Evolutionary conservation across 2,888 invertebrate species (phyloP).

Genomic region (Adelphocoris suturalis): DNA sequence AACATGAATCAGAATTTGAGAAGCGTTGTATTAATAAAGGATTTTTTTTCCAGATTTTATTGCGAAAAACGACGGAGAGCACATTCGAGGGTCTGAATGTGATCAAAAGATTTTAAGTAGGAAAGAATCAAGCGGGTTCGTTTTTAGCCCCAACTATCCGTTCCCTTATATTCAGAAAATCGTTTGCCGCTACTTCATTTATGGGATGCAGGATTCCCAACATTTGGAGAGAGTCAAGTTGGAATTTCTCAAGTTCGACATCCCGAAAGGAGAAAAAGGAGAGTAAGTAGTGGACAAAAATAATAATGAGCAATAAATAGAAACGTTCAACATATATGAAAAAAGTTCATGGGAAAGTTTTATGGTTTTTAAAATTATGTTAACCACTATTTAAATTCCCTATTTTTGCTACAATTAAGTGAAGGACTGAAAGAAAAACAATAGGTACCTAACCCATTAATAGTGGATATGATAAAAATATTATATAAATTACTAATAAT

Average conservation of each 20-base stretch:
- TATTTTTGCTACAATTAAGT: no score
- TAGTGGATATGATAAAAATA: no score
- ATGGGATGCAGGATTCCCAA: constrained; percentile 98
- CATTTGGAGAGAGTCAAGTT: constrained; percentile 95
- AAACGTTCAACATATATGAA: no score
- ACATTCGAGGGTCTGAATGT: constrained; percentile 98
- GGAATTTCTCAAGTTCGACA: constrained; percentile 92
- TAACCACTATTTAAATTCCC: no score
- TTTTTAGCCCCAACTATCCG: constrained; percentile 98
- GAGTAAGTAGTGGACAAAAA: constrained; percentile 83
- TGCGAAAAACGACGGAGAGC: constrained; percentile 94
- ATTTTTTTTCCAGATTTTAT: constrained; percentile 87
- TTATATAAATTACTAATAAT: no score
- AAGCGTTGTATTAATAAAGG: no score
- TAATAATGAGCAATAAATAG: no score
- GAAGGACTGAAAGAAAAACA: no score
- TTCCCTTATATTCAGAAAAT: constrained; percentile 96
- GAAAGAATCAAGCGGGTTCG: constrained; percentile 94
- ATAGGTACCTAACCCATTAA: no score
- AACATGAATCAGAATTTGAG: no score
- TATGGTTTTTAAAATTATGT: no score
- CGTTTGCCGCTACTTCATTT: constrained; percentile 98
- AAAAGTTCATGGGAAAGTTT: no score
- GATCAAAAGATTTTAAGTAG: constrained; percentile 97
- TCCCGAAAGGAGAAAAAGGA: constrained; percentile 89